These are phyloP conservation scores for Peromyscus polionotus DNA, from an alignment of 2,113 vertebrate species.

Conservation along the genomic window DNA sequence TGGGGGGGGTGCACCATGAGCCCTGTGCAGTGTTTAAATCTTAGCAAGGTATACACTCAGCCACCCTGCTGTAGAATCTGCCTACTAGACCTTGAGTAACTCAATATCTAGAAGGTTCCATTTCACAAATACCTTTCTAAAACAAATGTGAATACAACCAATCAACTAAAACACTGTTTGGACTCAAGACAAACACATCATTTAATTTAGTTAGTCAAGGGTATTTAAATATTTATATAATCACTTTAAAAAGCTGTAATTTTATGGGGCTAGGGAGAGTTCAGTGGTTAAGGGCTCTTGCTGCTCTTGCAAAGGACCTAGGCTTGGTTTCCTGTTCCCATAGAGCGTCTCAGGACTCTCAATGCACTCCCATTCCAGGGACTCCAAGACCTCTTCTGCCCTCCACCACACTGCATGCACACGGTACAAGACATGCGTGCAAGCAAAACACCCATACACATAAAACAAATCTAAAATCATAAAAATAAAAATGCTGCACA, in stretches of 20 bases:
- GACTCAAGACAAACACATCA: conserved; percentile 8
- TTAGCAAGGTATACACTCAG: neutral
- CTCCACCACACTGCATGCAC: neutral
- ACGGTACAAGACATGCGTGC: neutral
- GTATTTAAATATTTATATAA: neutral
- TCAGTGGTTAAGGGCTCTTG: neutral
- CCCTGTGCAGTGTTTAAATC: neutral
- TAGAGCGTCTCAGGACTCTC: no score
- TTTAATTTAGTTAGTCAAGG: conserved; percentile 25
- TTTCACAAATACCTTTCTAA: conserved; percentile 41
- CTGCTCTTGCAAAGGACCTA: neutral
- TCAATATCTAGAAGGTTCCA: conserved; percentile 12
- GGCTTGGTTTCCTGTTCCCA: neutral
- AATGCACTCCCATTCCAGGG: neutral
- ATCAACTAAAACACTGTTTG: conserved; percentile 52
- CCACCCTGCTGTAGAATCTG: neutral
- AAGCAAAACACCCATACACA: neutral
- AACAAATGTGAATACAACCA: conserved; percentile 12
- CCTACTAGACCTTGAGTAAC: neutral
- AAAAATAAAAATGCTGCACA: neutral
- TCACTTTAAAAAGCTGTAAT: neutral
- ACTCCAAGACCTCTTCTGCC: neutral
- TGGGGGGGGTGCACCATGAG: no score
- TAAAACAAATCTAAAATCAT: neutral
- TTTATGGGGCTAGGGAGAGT: neutral